Base-by-base conservation (phyloP, 2,113 vertebrate genomes). In the Anarhynchus alexandrinus region DNA sequence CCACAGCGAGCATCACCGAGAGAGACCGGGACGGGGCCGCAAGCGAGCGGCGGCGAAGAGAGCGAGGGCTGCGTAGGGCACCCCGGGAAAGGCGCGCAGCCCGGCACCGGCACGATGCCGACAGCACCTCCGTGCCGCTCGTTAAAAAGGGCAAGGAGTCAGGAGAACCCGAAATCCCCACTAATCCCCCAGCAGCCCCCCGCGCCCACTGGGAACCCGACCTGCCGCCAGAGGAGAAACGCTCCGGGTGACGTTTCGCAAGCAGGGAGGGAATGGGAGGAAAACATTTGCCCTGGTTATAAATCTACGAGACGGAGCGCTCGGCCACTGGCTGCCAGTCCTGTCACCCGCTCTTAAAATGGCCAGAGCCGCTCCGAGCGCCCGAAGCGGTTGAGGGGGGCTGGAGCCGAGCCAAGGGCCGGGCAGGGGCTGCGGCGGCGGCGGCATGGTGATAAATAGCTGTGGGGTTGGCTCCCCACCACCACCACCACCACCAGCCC, bases 21-120 rank as follows among this genome's bases (percentile, higher is more conserved):
- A 14, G 43, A 43, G 43, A 43, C 43, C 5, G 43, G 43, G 42
- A 5, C 8, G 21, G 47, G 47, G 47, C 47, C 40, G 76, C 38
- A 4, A 30, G 54, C 0, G 2, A n/a, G 47, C 1, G 0, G 6
- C 1, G 20, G 59, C 3, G 6, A 9, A 26, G 29, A 12, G 30
- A 2, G 11, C 14, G 2, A 6, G 32, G 2, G 16, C 52, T 36
- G n/a, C n/a, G 6, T 0, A 19, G 52, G 65, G 58, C 58, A 40
- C 29, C 45, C 34, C 2, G 1, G 47, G 32, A 84, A 18, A 58
- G 67, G 57, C 30, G 21, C 21, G 47, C 13, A 22, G 34, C 59
- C 42, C 72, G 26, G 36, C n/a, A 19, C 19, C 11, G 1, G 51
- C 65, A 49, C 49, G 69, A 77, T 18, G 66, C 72, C 12, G 21